Conservation (phyloP, 1,140 invertebrate species). For the Drosophila mayri region DNA sequence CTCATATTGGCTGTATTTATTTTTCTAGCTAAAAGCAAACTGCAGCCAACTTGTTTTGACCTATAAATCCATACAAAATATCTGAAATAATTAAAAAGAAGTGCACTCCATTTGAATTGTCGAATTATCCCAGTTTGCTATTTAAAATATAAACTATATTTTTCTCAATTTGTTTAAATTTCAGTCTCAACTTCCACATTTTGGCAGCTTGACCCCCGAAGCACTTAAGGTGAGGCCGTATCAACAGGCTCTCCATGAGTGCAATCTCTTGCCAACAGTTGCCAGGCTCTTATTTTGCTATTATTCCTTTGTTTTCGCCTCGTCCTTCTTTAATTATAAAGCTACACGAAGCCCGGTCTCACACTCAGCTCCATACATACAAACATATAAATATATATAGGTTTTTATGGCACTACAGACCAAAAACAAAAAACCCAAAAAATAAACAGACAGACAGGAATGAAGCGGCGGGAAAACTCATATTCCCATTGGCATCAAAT, state of each 20-base stretch:
- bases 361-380: no score
- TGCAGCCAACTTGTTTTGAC: no score
- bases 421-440: conserved; percentile 12
- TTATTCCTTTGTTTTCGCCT: conserved; percentile 64
- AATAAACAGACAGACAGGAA: conserved; percentile 3
- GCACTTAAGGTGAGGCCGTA: conserved; percentile 36
- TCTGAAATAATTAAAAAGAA: neutral
- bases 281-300: conserved; percentile 62
- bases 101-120: neutral
- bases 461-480: conserved; percentile 36
- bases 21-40: no score
- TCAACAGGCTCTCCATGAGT: conserved; percentile 31
- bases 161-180: no score
- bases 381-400: conserved; percentile 45
- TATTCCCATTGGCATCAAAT: conserved; percentile 78
- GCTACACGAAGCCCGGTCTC: conserved; percentile 31
- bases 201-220: conserved; percentile 18
- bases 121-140: neutral
- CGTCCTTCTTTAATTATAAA: conserved; percentile 76
- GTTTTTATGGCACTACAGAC: conserved; percentile 36
- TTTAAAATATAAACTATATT: neutral
- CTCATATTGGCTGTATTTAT: no score
- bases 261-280: conserved; percentile 62
- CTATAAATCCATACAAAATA: neutral
- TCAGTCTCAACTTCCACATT: neutral